Conservation (phyloP, 2,113 vertebrate species). For the Argyrosomus japonicus region DNA sequence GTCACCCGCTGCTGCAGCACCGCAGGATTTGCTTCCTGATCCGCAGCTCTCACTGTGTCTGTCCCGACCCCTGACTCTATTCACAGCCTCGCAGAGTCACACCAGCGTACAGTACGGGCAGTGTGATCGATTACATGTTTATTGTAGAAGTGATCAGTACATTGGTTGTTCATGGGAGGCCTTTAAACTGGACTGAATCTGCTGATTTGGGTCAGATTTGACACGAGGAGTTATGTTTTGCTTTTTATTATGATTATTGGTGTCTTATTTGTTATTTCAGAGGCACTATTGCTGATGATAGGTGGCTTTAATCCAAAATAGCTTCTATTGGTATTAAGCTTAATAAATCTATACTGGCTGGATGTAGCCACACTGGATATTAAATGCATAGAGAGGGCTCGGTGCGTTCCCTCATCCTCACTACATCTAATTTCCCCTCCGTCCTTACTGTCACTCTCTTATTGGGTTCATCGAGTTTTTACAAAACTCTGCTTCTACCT, state of each 20-base stretch:
- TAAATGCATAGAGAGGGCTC: constrained; percentile 33
- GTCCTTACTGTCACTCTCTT: constrained; percentile 21
- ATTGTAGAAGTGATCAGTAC: constrained; percentile 11
- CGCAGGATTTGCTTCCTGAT: constrained; percentile 72
- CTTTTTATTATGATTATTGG: constrained; percentile 13
- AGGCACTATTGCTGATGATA: constrained; percentile 25
- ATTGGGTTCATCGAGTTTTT: constrained; percentile 35
- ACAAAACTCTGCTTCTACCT: not conserved
- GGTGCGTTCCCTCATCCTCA: constrained; percentile 18
- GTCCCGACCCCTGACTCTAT: constrained; percentile 17
- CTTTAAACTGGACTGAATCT: not conserved
- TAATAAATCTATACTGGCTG: constrained; percentile 59
- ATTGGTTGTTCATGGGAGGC: not conserved
- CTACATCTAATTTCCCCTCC: constrained; percentile 15
- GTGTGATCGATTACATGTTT: constrained; percentile 6
- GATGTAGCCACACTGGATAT: constrained; percentile 29
- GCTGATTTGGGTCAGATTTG: not conserved
- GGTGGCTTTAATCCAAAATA: constrained; percentile 64
- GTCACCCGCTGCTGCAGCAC: constrained; percentile 76
- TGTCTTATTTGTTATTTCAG: constrained; percentile 37
- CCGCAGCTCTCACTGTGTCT: constrained; percentile 50
- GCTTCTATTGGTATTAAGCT: constrained; percentile 62
- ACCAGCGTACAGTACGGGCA: not conserved
- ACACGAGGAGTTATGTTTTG: not conserved
- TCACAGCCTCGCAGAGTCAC: constrained; percentile 30